A percentile compares a stretch with the other conserved stretches of the same genome.
phyloP scores from a whole-genome alignment of 1,140 invertebrate genomes.

The Cydia strobilella region DNA sequence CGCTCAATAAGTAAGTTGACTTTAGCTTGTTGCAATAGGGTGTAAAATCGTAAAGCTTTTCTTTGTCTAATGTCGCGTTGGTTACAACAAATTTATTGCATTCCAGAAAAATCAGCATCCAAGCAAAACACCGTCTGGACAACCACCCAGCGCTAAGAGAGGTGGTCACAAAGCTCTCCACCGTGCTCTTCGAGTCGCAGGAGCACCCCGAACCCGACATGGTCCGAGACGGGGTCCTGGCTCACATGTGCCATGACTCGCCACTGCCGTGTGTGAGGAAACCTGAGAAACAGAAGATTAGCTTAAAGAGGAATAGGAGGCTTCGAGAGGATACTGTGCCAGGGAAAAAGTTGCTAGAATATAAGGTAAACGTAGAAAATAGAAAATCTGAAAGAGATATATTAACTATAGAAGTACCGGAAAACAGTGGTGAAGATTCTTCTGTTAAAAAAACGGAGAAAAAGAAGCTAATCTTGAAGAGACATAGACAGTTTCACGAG shows the following conservation, averaged over 20 bases:
- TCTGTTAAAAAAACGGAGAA: background rate
- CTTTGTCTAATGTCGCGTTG: background rate
- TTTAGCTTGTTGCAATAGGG: too few species aligned
- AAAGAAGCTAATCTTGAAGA: too few species aligned
- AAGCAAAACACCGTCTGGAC: slow-evolving; percentile 79
- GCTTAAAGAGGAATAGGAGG: slow-evolving; percentile 52
- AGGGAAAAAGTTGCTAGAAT: too few species aligned
- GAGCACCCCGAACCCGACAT: slow-evolving; percentile 84
- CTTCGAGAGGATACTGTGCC: slow-evolving; percentile 41
- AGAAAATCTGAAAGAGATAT: background rate
- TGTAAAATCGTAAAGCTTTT: background rate
- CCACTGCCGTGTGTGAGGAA: slow-evolving; percentile 85
- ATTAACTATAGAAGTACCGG: background rate
- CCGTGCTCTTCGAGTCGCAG: slow-evolving; percentile 83
- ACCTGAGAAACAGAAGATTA: slow-evolving; percentile 42
- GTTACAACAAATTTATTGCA: slow-evolving; percentile 28
- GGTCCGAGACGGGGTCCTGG: slow-evolving; percentile 89
- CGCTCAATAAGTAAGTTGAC: too few species aligned
- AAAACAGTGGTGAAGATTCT: background rate
- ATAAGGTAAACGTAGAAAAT: background rate
- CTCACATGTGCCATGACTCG: slow-evolving; percentile 91
- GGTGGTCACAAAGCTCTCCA: slow-evolving; percentile 83
- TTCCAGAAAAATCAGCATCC: slow-evolving; percentile 67
- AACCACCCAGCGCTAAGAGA: slow-evolving; percentile 86
- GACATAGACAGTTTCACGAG: too few species aligned